Base-by-base conservation (phyloP, 2,113 vertebrate species). In the Limanda limanda region DNA sequence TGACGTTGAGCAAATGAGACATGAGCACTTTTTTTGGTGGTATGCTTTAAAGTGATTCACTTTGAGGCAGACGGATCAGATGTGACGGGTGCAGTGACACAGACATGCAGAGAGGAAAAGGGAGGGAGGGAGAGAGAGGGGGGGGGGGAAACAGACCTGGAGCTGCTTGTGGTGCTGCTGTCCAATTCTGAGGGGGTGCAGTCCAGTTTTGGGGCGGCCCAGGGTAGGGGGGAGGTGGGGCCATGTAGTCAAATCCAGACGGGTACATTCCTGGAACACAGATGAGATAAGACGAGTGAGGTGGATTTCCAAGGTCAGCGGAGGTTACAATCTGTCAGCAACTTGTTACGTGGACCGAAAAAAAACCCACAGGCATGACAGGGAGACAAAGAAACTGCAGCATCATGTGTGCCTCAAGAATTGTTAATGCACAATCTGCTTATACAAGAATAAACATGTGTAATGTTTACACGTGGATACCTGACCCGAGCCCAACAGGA, bases 191-290 rank as follows among this genome's bases (percentile, higher is more conserved):
- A 14, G 93, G 79, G 10, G 93, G 66, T 55, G 92, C 72, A 68
- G 76, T 40, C 93, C 93, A 95, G 72, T 92, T 91, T 58, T 91
- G 93, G 42, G 95, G 94, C 4, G 93, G 94, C 27, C 96, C 95
- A 0, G 95, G 94, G 81, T 96, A 96, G 0, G 96, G 94, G 0
- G 95, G 96, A 81, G 96, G 96, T 21, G 96, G 95, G 24, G 95
- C 92, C 94, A 95, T 86, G 86, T 96, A 96, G 69, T 92, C 24
- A 24, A 91, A 94, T 21, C 93, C 92, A 15, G 94, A 86, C 75
- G 94, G 94, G 86, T 95, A 95, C 89, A 94, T 94, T 86, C 93
- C 96, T 96, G 86, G 77, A 91, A 89, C 68, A 80, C 77, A 62
- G 74, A 7, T 37, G 9, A 52, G 67, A 37, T 47, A 10, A 25